Evolutionary conservation across 2,797 vertebrate species (phyloP).

Genomic region (Epinephelus coioides): DNA sequence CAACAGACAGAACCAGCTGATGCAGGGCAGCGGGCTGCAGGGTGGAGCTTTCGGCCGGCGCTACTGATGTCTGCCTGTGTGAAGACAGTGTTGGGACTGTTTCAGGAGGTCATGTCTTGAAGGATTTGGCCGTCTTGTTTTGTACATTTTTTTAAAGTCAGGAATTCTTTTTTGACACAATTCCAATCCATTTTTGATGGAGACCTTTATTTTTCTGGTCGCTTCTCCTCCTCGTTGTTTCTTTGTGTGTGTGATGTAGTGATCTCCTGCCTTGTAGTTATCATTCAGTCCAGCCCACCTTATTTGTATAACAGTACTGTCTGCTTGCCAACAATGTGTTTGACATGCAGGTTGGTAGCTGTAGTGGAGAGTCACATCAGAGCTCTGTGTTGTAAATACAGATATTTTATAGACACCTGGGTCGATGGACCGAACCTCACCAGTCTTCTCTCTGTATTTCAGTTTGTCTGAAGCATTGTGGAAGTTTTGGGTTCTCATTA

Average conservation of each 20-base stretch:
- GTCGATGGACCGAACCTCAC: slow-evolving; percentile 45
- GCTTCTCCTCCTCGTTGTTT: not conserved
- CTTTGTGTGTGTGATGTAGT: slow-evolving; percentile 25
- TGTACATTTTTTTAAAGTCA: slow-evolving; percentile 52
- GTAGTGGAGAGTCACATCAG: slow-evolving; percentile 17
- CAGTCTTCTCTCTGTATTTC: slow-evolving; percentile 22
- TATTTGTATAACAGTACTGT: slow-evolving; percentile 33
- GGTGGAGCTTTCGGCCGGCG: slow-evolving; percentile 88
- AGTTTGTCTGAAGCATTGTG: slow-evolving; percentile 28
- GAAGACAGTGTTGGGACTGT: slow-evolving; percentile 42
- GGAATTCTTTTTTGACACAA: slow-evolving; percentile 36
- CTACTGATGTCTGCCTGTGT: slow-evolving; percentile 74
- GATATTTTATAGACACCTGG: slow-evolving; percentile 40
- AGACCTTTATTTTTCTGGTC: slow-evolving; percentile 18
- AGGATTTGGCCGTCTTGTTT: slow-evolving; percentile 45
- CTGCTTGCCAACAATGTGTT: slow-evolving; percentile 1
- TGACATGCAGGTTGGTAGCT: not conserved
- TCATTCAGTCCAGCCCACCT: slow-evolving; percentile 15
- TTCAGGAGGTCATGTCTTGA: slow-evolving; percentile 34
- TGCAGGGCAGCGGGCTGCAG: slow-evolving; percentile 85
- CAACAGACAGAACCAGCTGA: slow-evolving; percentile 87
- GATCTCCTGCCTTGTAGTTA: slow-evolving; percentile 25
- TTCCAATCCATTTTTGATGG: slow-evolving; percentile 36
- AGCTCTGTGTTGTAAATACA: slow-evolving; percentile 49
- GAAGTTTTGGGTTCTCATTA: slow-evolving; percentile 5